phyloP scores from a whole-genome alignment of 2,888 invertebrate genomes.

The Pandemis heparana region DNA sequence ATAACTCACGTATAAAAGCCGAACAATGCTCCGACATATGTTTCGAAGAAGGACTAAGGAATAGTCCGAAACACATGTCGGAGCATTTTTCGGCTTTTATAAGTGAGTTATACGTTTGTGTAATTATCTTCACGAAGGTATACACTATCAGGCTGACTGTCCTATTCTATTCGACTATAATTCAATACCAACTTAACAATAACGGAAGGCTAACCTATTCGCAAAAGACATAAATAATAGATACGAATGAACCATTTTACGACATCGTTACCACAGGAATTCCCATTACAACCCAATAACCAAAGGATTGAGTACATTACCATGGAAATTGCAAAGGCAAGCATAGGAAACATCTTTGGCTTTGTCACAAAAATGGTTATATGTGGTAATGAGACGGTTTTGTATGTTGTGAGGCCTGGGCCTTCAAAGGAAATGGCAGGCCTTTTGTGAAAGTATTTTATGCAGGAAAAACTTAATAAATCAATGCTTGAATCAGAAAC shows the following conservation, averaged over 20 bases:
- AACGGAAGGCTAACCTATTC: neutral
- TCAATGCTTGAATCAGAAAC: no score
- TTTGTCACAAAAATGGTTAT: neutral
- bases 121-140: no score
- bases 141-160: neutral
- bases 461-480: neutral
- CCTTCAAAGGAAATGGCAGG: neutral
- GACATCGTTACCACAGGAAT: constrained; percentile 9
- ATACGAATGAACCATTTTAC: neutral
- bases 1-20: no score
- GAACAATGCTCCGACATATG: no score
- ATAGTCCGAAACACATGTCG: no score
- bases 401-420: neutral
- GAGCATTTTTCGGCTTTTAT: no score
- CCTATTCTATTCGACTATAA: neutral
- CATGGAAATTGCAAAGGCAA: neutral
- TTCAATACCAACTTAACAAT: neutral
- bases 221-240: neutral
- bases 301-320: neutral
- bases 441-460: neutral
- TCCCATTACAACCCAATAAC: constrained; percentile 13
- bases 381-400: neutral
- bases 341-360: neutral
- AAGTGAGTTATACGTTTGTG: no score
- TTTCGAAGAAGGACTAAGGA: no score